These are phyloP conservation scores for Sebastes reedi DNA, from an alignment of 2,797 vertebrate species.

Conservation along the genomic window DNA sequence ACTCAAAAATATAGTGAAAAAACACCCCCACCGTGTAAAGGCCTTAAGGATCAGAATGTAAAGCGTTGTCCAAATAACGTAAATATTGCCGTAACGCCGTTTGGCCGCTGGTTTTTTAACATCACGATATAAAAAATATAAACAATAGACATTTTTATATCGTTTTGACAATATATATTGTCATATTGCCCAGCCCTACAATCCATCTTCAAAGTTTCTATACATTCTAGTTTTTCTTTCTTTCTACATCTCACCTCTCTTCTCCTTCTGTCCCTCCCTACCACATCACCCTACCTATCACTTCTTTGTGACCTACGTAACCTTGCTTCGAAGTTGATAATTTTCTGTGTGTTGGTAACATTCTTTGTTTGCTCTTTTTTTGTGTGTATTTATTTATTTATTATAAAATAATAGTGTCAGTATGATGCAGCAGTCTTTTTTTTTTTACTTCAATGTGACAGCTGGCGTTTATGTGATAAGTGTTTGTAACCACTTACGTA, in stretches of 20 bases:
- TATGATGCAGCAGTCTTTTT: not conserved
- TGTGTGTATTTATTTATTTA: not conserved
- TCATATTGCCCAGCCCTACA: not conserved
- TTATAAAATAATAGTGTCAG: not conserved
- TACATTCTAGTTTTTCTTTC: not conserved
- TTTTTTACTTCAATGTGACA: not conserved
- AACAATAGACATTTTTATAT: too few relatives aligned
- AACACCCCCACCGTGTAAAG: rapidly evolving
- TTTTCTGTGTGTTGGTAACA: not conserved
- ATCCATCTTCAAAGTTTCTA: not conserved
- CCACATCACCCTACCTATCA: not conserved
- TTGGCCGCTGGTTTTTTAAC: too few relatives aligned
- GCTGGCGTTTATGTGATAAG: not conserved
- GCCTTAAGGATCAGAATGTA: too few relatives aligned
- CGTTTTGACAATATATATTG: too few relatives aligned
- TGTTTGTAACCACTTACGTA: not conserved
- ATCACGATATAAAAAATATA: too few relatives aligned
- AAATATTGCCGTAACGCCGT: too few relatives aligned
- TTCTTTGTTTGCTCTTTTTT: not conserved
- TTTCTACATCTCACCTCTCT: not conserved
- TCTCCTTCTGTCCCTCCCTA: not conserved
- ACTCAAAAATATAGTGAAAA: rapidly evolving
- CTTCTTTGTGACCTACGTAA: not conserved
- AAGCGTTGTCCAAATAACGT: too few relatives aligned
- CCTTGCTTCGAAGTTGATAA: not conserved